Evolutionary conservation across 2,888 invertebrate genomes (phyloP), one percentile per base, ranked within the genome.

Genomic region (Archaeoteleia sp.): DNA sequence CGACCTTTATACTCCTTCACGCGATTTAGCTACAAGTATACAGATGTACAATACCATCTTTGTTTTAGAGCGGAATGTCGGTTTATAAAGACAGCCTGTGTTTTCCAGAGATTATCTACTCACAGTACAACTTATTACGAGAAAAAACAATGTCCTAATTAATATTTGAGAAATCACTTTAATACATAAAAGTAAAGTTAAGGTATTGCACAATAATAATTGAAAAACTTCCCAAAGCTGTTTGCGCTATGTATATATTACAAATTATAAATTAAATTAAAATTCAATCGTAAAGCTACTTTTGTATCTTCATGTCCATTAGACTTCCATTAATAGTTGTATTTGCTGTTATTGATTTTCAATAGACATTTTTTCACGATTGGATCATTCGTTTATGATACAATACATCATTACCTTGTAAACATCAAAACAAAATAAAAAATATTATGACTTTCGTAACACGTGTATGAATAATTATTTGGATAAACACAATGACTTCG

Each of bases 371-470:
- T 34, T 48, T 32, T 34, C 46, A 48, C 30, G 14, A 39, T 39
- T 39, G 32, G 9, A 34, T 39, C 45, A 14, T 20, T 62, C 67
- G 42, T 54, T 57, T 7, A 27, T 40, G 13, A 61, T 43, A 45
- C 14, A 35, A 42, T 15, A 40, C 30, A 51, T 55, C 63, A 68
- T 68, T 55, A 60, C 60, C 54, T 46, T 29, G 23, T 30, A 48
- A 55, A 55, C 20, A 2, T 20, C 20, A 20, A 20, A 20, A 20
- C 20, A 48, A 45, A 40, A 45, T 30, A 45, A 42, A 65, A 37
- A 67, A 67, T 54, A 65, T 69, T 69, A 25, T 65, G 68, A 69
- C 68, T 69, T 60, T 49, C 35, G 46, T 42, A 65, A 55, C 55
- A 27, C 46, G 49, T 20, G 45, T 32, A 40, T 51, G 63, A 65